A percentile compares a stretch with the other conserved stretches of the same genome.
phyloP scores from a whole-genome alignment of 2,797 vertebrate genomes.

The Helicolenus hilgendorfi region DNA sequence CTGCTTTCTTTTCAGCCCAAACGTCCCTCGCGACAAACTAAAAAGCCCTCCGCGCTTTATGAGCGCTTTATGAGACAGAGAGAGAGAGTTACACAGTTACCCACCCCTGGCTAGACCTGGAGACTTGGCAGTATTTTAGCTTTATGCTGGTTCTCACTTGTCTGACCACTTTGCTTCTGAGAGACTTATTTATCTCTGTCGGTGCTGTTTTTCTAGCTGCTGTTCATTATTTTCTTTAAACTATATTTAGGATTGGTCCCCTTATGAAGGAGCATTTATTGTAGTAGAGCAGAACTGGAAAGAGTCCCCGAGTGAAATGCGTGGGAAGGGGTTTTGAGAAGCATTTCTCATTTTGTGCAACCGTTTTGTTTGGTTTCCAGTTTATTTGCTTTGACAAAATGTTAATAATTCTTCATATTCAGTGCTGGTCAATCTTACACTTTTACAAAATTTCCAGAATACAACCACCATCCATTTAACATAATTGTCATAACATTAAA shows the following conservation, averaged over 20 bases:
- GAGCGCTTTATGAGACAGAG: constrained; percentile 75
- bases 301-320: not conserved
- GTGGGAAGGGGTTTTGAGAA: constrained; percentile 6
- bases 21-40: constrained; percentile 74
- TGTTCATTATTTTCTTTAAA: constrained; percentile 23
- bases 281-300: not conserved
- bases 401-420: not conserved
- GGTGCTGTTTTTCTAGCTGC: constrained; percentile 31
- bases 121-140: constrained; percentile 60
- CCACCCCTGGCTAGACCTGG: constrained; percentile 51
- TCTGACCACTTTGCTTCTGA: constrained; percentile 63
- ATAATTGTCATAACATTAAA: not conserved
- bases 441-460: not conserved
- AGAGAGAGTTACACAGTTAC: constrained; percentile 62
- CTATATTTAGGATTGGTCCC: constrained; percentile 29
- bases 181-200: constrained; percentile 78
- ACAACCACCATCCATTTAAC: not conserved
- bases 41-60: constrained; percentile 74
- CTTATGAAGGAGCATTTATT: constrained; percentile 2
- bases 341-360: constrained; percentile 3
- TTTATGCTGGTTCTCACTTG: constrained; percentile 42
- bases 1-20: constrained; percentile 81
- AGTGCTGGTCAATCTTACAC: not conserved
- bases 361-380: not conserved
- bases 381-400: constrained; percentile 8